Evolutionary conservation across 2,888 invertebrate genomes (phyloP).

Genomic region (Serripes groenlandicus): DNA sequence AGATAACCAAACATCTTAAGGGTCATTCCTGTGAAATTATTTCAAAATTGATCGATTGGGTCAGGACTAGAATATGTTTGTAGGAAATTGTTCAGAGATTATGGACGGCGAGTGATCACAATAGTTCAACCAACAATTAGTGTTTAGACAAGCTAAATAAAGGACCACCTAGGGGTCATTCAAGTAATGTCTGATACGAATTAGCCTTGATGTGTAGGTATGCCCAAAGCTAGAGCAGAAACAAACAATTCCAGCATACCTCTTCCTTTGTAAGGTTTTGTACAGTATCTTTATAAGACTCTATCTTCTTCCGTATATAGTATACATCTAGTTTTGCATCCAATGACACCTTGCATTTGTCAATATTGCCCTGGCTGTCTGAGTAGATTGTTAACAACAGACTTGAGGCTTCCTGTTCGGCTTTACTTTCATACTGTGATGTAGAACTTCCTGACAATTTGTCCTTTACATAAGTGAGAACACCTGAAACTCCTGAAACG

Average conservation of each 20-base stretch:
- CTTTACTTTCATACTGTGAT: background rate
- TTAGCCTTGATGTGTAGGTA: no score
- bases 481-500: no score
- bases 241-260: constrained; percentile 10
- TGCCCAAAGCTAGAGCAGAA: no score
- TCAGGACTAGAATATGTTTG: no score
- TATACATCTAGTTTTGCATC: constrained; percentile 39
- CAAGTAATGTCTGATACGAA: no score
- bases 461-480: background rate
- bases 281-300: constrained; percentile 34
- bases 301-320: constrained; percentile 38
- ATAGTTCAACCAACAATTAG: background rate
- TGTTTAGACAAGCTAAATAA: background rate
- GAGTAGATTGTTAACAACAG: constrained; percentile 57
- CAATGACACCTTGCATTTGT: constrained; percentile 43
- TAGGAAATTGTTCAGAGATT: no score
- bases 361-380: constrained; percentile 46
- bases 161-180: no score
- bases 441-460: background rate
- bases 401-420: background rate
- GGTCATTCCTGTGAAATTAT: no score
- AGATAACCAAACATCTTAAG: no score
- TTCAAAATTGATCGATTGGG: no score
- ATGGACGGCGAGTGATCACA: no score
- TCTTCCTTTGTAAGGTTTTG: constrained; percentile 34